Percentiles rank a stretch among this genome's conserved stretches.
Evolutionary conservation across 2,113 vertebrate species (phyloP).

Genomic region (Chionodraco myersi): DNA sequence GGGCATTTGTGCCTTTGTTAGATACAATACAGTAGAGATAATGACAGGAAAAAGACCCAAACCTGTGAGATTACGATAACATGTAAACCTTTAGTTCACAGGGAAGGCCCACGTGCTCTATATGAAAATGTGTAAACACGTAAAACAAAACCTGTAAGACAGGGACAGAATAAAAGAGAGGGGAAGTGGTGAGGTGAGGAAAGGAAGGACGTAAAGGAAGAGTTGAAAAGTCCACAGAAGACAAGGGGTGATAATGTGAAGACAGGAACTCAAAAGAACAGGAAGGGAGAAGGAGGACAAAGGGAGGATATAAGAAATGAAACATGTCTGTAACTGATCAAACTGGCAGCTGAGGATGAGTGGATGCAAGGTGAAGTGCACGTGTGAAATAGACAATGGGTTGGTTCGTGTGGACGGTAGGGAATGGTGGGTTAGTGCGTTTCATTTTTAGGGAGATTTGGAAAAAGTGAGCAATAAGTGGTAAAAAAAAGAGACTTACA

Average conservation of each 20-base stretch:
- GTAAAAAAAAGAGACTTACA: too few relatives aligned
- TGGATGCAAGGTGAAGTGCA: conserved; percentile 28
- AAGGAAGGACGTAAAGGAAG: neutral
- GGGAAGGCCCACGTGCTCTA: neutral
- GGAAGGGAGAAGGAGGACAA: neutral
- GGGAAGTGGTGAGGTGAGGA: neutral
- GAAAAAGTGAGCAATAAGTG: too few relatives aligned
- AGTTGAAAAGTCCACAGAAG: conserved; percentile 1
- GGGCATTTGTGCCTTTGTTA: neutral
- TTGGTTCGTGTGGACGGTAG: neutral
- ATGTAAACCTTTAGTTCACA: neutral
- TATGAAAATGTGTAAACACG: neutral
- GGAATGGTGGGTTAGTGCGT: too few relatives aligned
- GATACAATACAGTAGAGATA: neutral
- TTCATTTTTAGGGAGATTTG: too few relatives aligned
- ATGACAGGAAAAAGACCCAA: conserved; percentile 1
- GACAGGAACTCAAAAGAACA: conserved; percentile 31
- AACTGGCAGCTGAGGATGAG: conserved; percentile 32
- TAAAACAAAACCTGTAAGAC: neutral
- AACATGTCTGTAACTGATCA: conserved; percentile 59
- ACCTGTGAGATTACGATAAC: neutral
- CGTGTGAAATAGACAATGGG: neutral
- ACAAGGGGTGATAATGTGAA: conserved; percentile 36
- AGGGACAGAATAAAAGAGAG: neutral
- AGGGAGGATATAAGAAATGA: conserved; percentile 27